Evolutionary conservation across 2,113 vertebrate species (phyloP), one percentile per base, ranked within the genome.

Genomic region (Oryzias curvinotus): DNA sequence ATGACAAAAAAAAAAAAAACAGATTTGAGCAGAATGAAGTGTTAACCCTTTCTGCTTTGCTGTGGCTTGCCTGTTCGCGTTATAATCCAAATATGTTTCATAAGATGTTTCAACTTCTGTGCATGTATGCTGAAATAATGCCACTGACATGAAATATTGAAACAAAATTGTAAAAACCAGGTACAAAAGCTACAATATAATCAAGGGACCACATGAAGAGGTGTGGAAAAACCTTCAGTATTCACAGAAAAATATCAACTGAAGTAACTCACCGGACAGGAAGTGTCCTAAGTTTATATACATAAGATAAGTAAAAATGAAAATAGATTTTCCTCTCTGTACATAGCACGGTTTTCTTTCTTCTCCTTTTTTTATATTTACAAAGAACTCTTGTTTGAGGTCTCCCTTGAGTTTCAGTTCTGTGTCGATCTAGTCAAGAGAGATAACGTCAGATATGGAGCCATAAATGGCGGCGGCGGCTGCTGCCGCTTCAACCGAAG

Each of bases 301-400:
- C 96, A 99, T 95, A 96, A 95, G 93, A 98, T 98, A 98, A 96
- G 94, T 98, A 95, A 96, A 96, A 97, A 96, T 96, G 95, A 98
- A 99, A 99, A 99, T 99, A 99, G 95, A 99, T 96, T 97, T 93
- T 98, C 94, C 96, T 98, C 96, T 99, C 96, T 98, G 96, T 99
- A 98, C 97, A 98, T 92, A 91, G 89, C 89, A 87, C 89, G 87
- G 81, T 90, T 94, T 86, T 88, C 86, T 87, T 80, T 86, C 81
- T 62, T 84, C 78, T 85, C 73, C 72, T 69, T 77, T 73, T 74
- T 85, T 74, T 60, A 85, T 90, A 85, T 85, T 90, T 92, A 93
- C 94, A 90, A 85, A 80, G 68, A 67, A 48, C 80, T 83, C 66
- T 50, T 18, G 52, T 81, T 71, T 3, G 6, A 64, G 57, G 73